A percentile compares a stretch with the other conserved stretches of the same genome.
phyloP scores from a whole-genome alignment of 2,797 vertebrate genomes.

The Prionace glauca region DNA sequence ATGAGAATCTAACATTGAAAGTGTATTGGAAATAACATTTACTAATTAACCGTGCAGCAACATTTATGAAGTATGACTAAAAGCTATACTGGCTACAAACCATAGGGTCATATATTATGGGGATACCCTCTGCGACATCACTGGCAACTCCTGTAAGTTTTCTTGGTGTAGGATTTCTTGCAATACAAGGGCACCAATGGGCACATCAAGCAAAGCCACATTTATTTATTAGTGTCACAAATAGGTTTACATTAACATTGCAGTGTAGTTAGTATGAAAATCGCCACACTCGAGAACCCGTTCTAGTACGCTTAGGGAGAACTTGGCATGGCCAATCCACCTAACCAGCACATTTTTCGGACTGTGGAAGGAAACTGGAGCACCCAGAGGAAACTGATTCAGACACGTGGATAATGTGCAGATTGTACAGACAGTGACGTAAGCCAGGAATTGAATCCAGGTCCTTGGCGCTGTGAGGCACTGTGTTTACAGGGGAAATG shows the following conservation, averaged over 20 bases:
- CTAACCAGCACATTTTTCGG: no score
- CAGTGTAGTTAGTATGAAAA: no score
- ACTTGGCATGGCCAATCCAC: no score
- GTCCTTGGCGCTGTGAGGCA: no score
- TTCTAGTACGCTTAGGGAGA: no score
- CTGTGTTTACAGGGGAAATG: background rate
- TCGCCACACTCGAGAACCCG: no score
- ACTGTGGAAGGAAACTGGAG: no score
- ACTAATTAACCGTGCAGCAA: background rate
- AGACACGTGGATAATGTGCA: no score
- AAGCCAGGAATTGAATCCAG: no score
- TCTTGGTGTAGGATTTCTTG: background rate
- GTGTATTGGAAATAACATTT: background rate
- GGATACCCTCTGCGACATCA: background rate
- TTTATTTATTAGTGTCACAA: background rate
- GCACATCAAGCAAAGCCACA: background rate
- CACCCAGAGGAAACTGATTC: no score
- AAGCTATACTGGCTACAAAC: background rate
- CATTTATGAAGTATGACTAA: background rate
- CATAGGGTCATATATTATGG: background rate
- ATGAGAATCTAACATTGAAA: background rate
- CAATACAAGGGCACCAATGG: background rate
- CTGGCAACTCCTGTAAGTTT: background rate
- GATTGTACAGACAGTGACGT: no score
- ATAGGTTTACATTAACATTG: no score